Base-by-base conservation (phyloP, 2,113 vertebrate species). In the Callipepla squamata region DNA sequence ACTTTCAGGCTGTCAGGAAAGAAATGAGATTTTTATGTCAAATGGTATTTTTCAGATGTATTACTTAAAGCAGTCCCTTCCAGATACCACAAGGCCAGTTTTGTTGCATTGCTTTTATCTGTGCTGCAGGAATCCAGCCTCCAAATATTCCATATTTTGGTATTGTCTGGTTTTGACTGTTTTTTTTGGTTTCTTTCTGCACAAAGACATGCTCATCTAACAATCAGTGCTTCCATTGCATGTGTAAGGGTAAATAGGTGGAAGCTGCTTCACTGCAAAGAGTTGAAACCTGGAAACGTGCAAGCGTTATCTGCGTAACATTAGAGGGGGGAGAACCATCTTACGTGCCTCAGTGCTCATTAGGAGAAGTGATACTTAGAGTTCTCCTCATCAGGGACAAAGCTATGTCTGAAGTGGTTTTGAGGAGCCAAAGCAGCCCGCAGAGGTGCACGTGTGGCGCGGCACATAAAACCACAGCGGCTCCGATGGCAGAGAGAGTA, bases 351-450 rank as follows among this genome's bases (percentile, higher is more conserved):
- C 53, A 75, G 50, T 17, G 19, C 45, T 63, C 21, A 38, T 28
- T 82, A 48, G 8, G 84, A 66, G 70, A 4, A 59, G 16, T 32
- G 8, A 48, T 59, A 51, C 73, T 86, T 51, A 26, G 32, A 85
- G 61, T 85, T 63, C 92, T 72, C 86, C 75, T 93, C 89, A 83
- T 26, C 51, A 36, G 73, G 61, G 80, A 21, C 3, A 4, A 68
- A 93, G 93, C 83, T 89, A 58, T 82, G 73, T 15, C 89, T 90
- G 7, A 53, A 88, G 89, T 63, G 93, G 95, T 93, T 94, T 96
- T 62, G 86, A 70, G 30, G 3, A 81, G 42, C 42, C 1, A 4
- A 51, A 42, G 45, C 72, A 87, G 80, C 78, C 22, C 3, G 8
- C 18, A 1, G 89, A 66, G 58, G 53, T 0, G 22, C 44, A 30